Evolutionary conservation across 2,113 vertebrate genomes (phyloP).

Genomic region (Serranochromis macrocephalus): DNA sequence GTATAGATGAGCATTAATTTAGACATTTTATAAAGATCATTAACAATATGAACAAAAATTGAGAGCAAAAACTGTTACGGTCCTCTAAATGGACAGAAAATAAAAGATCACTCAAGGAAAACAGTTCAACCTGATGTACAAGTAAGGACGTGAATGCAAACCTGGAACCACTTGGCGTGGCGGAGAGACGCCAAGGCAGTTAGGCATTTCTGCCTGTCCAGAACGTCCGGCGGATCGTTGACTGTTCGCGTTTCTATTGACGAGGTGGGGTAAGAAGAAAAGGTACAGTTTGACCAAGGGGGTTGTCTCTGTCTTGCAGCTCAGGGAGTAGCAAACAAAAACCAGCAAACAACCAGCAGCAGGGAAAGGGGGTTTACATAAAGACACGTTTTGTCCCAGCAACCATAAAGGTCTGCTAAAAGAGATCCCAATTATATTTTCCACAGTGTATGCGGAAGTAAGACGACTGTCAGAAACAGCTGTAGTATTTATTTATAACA

Average conservation of each 20-base stretch:
- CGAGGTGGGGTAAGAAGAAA: slow-evolving; percentile 98
- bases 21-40: not conserved
- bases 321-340: slow-evolving; percentile 75
- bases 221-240: slow-evolving; percentile 95
- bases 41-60: not conserved
- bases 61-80: not conserved
- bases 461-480: not conserved
- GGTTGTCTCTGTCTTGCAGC: slow-evolving; percentile 91
- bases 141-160: slow-evolving; percentile 98
- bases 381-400: slow-evolving; percentile 34
- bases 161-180: slow-evolving; percentile 99
- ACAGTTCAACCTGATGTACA: slow-evolving; percentile 70
- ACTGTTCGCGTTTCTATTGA: slow-evolving; percentile 95
- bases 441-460: not conserved
- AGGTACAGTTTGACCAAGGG: slow-evolving; percentile 99
- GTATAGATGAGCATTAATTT: slow-evolving; percentile 3
- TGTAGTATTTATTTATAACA: not conserved
- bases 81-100: slow-evolving; percentile 5
- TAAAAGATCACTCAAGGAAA: slow-evolving; percentile 18
- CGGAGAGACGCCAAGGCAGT: slow-evolving; percentile 99
- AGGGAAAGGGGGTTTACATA: slow-evolving; percentile 61
- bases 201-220: slow-evolving; percentile 99
- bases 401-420: not conserved
- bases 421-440: not conserved
- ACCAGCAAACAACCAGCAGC: slow-evolving; percentile 67